Base-by-base conservation (phyloP, 2,113 vertebrate genomes). In the Sula dactylatra region DNA sequence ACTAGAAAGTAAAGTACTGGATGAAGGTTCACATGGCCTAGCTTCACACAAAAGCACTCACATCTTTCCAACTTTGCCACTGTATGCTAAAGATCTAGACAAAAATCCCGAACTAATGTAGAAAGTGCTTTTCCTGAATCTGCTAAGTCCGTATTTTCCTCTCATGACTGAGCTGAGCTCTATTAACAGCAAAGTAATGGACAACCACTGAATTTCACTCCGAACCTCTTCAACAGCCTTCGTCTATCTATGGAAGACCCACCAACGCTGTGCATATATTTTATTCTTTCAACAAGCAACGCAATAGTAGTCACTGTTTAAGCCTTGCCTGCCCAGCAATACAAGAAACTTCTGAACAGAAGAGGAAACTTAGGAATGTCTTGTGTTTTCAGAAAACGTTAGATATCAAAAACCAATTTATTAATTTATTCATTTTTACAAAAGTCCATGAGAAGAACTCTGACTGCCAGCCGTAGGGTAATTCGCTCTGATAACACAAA, bases 401-500 rank as follows among this genome's bases (percentile, higher is more conserved):
- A 84, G 4, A 92, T 94, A 96, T 64, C 84, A 90, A 95, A 93
- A 26, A 4, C 1, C 5, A 31, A 54, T 45, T 72, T 78, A 91
- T 72, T 85, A 49, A 80, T 82, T n/a, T 83, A 77, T 56, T 44
- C 52, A 79, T 93, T 94, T 94, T 94, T 96, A 97, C 86, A 50
- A 80, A 94, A 96, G 95, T 83, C 85, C 87, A 97, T 90, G 94
- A 98, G 97, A 98, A 97, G 97, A 95, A 90, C 73, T 91, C 97
- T 98, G n/a, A n/a, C n/a, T n/a, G 94, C 88, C 97, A 98, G 95
- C 77, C 90, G 1, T 90, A 95, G 88, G 91, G 94, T 98, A 98
- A 98, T 96, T 98, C 97, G 95, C 98, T 97, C 90, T 96, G 98
- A 98, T 98, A 98, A 97, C 96, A 95, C 92, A 96, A 93, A 93